Base-by-base conservation (phyloP, 2,113 vertebrate species). In the Oriolus oriolus region DNA sequence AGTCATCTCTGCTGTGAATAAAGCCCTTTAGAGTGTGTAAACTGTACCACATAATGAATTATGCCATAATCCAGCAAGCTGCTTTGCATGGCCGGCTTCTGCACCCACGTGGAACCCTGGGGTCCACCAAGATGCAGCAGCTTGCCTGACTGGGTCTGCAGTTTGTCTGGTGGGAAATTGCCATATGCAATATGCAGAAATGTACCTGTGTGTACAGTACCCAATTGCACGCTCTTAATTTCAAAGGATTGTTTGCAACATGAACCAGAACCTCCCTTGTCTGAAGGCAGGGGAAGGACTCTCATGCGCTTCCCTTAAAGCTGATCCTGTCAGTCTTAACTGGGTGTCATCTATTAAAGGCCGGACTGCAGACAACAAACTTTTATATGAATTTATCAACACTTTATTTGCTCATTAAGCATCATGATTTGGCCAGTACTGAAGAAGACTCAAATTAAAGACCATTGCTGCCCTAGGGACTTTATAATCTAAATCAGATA, bases 1-100 rank as follows among this genome's bases (percentile, higher is more conserved):
- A 95, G 82, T 77, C 90, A 81, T 95, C 86, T 86, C 91, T 92
- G 76, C 89, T 95, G 80, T 90, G 84, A 82, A 64, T 80, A 94
- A 95, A 92, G 64, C 60, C 89, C 74, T 95, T 96, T 78, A 89
- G 64, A 95, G 91, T 84, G 86, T 10, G 1, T 74, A 86, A 95
- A 47, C 68, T 86, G 76, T 90, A 90, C 86, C 79, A 60, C 47
- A 78, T 86, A 78, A 50, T 66, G 80, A 96, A 50, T 89, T 86
- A 81, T 39, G 64, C 86, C 73, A 44, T 87, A 92, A 95, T 81
- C 83, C 93, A 95, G 54, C 86, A 89, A 87, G 31, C 76, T 87
- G 84, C 76, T 96, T 95, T 93, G 86, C 89, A 92, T 88, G 84
- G 79, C 89, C 1, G 0, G 60, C 60, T 95, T 69, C 86, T 90